Base-by-base conservation (phyloP, 2,888 invertebrate genomes). In the Cantharis flavilabris region DNA sequence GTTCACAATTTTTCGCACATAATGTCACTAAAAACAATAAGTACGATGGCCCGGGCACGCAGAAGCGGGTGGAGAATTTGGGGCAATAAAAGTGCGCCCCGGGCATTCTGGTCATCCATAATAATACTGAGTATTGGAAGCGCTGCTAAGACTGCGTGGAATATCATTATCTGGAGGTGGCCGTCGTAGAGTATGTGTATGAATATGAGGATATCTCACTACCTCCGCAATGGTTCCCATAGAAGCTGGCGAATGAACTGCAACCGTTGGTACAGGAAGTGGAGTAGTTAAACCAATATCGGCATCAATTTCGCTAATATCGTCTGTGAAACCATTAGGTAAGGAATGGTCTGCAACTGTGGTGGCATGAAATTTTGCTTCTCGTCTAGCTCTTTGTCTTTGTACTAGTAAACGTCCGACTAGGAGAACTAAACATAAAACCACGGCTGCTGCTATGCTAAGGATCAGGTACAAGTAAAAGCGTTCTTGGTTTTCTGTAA, bases 401-500 rank as follows among this genome's bases (percentile, higher is more conserved):
- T 92, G 93, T 82, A 95, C 89, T 72, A 94, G 89, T 76, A 96
- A 91, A 69, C 95, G 91, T 3, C 93, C 92, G 79, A 94, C 92
- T 70, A 95, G 92, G 76, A 95, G 89, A 71, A 92, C 91, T 82
- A 95, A 90, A 85, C 95, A 93, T 3, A 96, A 89, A 5, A 96
- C 87, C 30, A 96, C 89, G 13, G 94, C 93, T 14, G 92, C 92
- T 26, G 94, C 92, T 64, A 95, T 91, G 80, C 94, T 95, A 81
- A 95, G 92, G 81, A 95, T 93, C 86, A 96, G 91, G 90, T 96
- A 96, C 76, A 96, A 90, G 89, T 96, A 95, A 87, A 96, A 93
- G 82, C 94, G 92, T 86, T 95, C 94, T 84, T 93, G 92, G 85
- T 94, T 93, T 86, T 93, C 95, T 95, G 92, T 72, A 85, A 84